A percentile compares a stretch with the other conserved stretches of the same genome.
phyloP scores from a whole-genome alignment of 2,888 invertebrate species.

The Protula sp. region DNA sequence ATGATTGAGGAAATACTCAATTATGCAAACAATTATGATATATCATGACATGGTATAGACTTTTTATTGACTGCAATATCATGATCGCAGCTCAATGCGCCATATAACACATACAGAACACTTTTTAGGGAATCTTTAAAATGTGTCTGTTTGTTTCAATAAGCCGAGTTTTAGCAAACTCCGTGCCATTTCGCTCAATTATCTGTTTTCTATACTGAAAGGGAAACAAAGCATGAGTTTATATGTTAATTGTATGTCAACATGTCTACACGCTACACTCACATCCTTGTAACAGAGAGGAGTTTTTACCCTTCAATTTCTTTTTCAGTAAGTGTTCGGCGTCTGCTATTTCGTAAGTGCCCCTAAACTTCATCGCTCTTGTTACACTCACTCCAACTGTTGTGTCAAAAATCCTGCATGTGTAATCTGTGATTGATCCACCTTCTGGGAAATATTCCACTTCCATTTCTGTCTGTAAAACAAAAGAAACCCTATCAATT shows the following conservation, averaged over 20 bases:
- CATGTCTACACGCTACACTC: too few species aligned
- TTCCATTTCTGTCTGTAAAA: slow-evolving; percentile 50
- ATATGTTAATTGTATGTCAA: background rate
- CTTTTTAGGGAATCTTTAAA: too few species aligned
- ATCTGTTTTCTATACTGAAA: too few species aligned
- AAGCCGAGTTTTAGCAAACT: too few species aligned
- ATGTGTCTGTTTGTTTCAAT: too few species aligned
- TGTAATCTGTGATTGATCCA: slow-evolving; percentile 49
- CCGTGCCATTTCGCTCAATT: too few species aligned
- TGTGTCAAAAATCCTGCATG: slow-evolving; percentile 32
- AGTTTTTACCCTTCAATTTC: slow-evolving; percentile 40
- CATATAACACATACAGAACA: too few species aligned
- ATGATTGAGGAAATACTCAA: slow-evolving; percentile 7
- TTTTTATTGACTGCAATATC: background rate
- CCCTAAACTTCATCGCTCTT: slow-evolving; percentile 43
- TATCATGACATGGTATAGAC: background rate
- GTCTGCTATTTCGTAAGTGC: slow-evolving; percentile 36
- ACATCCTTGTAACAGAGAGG: background rate
- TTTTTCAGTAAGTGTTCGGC: slow-evolving; percentile 37
- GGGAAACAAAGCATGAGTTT: too few species aligned
- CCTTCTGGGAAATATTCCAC: slow-evolving; percentile 45
- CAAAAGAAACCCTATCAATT: background rate
- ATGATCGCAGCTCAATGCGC: too few species aligned
- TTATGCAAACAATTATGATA: background rate
- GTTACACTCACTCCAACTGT: slow-evolving; percentile 48